These are phyloP conservation scores for Sesamia inferens DNA, from an alignment of 2,888 invertebrate species.

Conservation along the genomic window DNA sequence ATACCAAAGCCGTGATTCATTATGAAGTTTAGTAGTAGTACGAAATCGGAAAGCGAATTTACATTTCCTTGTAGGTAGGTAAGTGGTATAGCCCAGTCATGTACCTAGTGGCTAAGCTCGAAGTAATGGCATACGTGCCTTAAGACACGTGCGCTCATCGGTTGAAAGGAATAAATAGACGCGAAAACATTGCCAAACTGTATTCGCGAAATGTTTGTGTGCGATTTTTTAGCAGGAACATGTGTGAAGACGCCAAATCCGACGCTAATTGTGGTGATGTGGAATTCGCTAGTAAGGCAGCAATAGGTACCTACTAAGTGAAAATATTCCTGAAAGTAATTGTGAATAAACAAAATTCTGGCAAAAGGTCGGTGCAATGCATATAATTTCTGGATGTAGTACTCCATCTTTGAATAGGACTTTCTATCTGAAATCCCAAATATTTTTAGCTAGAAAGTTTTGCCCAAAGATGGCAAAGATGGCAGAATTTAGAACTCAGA, in stretches of 20 bases:
- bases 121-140: conserved; percentile 65
- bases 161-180: conserved; percentile 58
- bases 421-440: not conserved
- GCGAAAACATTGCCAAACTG: conserved; percentile 60
- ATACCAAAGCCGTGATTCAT: conserved; percentile 26
- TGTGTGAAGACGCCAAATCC: not conserved
- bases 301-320: too few relatives aligned
- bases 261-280: too few relatives aligned
- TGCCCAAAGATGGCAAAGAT: too few relatives aligned
- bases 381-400: too few relatives aligned
- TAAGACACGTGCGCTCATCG: conserved; percentile 59
- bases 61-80: conserved; percentile 56
- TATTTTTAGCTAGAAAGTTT: too few relatives aligned
- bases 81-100: conserved; percentile 41
- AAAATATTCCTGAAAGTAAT: not conserved
- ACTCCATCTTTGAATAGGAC: not conserved
- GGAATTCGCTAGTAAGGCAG: not conserved
- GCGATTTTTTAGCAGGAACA: not conserved
- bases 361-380: too few relatives aligned
- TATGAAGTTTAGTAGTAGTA: conserved; percentile 47
- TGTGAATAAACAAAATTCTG: not conserved
- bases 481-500: too few relatives aligned
- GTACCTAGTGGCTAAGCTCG: conserved; percentile 57
- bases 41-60: conserved; percentile 57
- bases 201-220: conserved; percentile 50